Evolutionary conservation across 1,140 invertebrate species (phyloP), one percentile per base, ranked within the genome.

Genomic region (Conus ventricosus): DNA sequence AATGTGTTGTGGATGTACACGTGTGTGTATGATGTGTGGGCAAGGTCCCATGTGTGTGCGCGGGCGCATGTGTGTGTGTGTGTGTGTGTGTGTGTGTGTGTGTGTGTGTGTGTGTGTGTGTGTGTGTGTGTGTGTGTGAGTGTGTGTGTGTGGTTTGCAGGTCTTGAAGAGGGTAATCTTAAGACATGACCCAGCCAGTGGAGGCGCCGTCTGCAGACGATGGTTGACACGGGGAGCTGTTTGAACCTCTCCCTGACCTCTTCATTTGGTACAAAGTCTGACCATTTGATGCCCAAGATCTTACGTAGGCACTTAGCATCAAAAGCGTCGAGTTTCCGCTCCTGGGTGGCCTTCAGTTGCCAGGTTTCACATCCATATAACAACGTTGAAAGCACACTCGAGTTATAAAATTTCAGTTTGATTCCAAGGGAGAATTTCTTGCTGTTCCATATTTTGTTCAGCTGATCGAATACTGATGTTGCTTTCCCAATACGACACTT

Each of bases 241-340:
- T 51, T 51, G 3, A 39, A 27, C n/a, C 39, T 17, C 11, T 80
- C 4, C 39, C 76, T 80, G 39, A n/a, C 76, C 2, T 80, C 76
- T 80, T 80, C n/a, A 51, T 80, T 80, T 13, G 76, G n/a, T 11
- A 80, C 5, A 5, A 80, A 80, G 76, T 80, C 76, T 15, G 10
- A 15, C 76, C 76, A 80, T 51, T 80, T 80, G 11, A 80, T 80
- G 76, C 76, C n/a, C n/a, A 80, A 51, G 76, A 80, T 80, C 76
- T 80, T 80, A 23, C 76, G 8, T 80, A 80, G 76, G 76, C 1
- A 80, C n/a, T 80, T 5, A 11, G 39, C 5, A 23, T 80, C 76
- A n/a, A 80, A 80, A 23, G 39, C 76, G n/a, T 80, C 76, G 11
- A 80, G 76, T 2, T 80, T 80, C 5, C 4, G 3, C 76, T 80